phyloP scores from a whole-genome alignment of 2,113 vertebrate genomes.

The Orthochromis malagaraziensis region DNA sequence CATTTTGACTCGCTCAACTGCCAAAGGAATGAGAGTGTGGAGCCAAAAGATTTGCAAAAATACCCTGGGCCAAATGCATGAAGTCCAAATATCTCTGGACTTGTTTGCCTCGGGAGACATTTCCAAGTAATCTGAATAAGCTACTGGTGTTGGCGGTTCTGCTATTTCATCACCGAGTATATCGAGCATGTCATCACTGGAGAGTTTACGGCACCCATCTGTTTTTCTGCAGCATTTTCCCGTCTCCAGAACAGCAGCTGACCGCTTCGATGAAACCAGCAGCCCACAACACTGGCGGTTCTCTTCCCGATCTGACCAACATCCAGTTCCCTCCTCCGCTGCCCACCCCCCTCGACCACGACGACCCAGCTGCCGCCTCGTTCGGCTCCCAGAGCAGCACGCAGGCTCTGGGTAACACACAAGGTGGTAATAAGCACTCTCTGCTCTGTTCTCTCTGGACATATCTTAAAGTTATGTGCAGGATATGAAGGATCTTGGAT shows the following conservation, averaged over 20 bases:
- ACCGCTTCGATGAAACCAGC: constrained; percentile 79
- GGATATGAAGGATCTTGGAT: neutral
- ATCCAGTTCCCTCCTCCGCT: constrained; percentile 97
- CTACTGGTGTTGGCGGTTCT: neutral
- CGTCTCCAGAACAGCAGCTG: constrained; percentile 87
- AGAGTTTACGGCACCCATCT: neutral
- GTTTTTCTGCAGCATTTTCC: constrained; percentile 80
- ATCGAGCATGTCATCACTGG: neutral
- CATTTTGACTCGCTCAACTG: neutral
- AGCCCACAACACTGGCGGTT: constrained; percentile 88
- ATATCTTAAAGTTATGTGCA: neutral
- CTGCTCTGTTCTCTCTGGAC: neutral
- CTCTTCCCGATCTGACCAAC: constrained; percentile 93
- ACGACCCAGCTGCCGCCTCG: constrained; percentile 74
- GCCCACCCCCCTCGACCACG: constrained; percentile 86
- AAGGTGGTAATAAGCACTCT: constrained; percentile 17
- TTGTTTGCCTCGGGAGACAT: neutral
- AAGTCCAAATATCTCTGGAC: constrained; percentile 1
- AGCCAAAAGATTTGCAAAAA: neutral
- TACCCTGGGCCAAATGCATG: neutral
- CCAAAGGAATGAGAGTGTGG: neutral
- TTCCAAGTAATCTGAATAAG: neutral
- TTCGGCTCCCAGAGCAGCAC: constrained; percentile 80
- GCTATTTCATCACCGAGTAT: neutral
- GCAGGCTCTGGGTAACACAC: constrained; percentile 77